A percentile compares a stretch with the other conserved stretches of the same genome.
These are phyloP conservation scores for Coptodon bakossiorum DNA, from an alignment of 2,113 vertebrate species.

Conservation along the genomic window DNA sequence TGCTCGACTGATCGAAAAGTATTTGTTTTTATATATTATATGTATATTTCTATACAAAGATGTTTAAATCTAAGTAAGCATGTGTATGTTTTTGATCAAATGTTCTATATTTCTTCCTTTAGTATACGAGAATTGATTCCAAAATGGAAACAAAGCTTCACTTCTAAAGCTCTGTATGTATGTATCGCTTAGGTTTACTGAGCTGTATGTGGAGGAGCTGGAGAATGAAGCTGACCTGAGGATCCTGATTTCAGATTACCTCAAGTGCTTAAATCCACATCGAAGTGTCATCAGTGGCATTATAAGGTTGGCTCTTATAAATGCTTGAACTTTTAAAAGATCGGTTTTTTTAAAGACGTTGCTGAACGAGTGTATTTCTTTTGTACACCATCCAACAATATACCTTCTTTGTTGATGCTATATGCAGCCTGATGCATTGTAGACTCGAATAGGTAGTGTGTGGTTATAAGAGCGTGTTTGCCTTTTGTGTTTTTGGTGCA, in stretches of 20 bases:
- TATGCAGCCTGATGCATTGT: not conserved
- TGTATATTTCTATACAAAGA: not conserved
- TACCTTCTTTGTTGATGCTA: not conserved
- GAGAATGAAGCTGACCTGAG: constrained; percentile 86
- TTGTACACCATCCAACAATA: not conserved
- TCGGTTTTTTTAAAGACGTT: not conserved
- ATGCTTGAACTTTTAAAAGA: not conserved
- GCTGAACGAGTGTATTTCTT: not conserved
- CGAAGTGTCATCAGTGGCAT: constrained; percentile 84
- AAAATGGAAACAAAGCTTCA: not conserved
- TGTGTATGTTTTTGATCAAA: not conserved
- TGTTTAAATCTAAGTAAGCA: not conserved
- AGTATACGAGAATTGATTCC: not conserved
- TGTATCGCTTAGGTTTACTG: constrained; percentile 81
- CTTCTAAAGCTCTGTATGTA: not conserved
- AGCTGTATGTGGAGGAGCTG: constrained; percentile 93
- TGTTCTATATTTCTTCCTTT: not conserved
- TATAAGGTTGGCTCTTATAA: constrained; percentile 77
- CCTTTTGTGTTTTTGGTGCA: not conserved
- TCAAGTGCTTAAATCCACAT: constrained; percentile 81
- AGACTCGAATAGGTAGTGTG: not conserved
- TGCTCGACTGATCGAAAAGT: not conserved
- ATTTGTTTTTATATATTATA: not conserved
- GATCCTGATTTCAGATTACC: constrained; percentile 87
- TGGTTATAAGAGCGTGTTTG: not conserved